Evolutionary conservation across 2,888 invertebrate genomes (phyloP).

Genomic region (Drosophila ustulata): DNA sequence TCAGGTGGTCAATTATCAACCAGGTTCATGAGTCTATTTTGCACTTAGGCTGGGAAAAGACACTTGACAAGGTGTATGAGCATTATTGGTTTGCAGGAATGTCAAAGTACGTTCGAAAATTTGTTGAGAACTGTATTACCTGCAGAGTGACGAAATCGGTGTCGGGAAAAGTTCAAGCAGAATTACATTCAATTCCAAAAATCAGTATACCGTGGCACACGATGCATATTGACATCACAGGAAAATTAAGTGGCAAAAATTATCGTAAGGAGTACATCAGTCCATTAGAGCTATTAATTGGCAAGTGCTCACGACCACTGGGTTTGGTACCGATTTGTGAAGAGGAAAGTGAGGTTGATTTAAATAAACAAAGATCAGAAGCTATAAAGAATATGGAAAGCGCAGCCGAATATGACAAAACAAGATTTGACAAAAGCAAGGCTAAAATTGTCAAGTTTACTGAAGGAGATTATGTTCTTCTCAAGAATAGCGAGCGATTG

Average conservation of each 20-base stretch:
- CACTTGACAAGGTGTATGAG: not conserved
- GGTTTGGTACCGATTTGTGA: not conserved
- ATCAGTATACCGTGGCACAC: not conserved
- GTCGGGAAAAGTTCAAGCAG: not conserved
- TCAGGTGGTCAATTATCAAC: not conserved
- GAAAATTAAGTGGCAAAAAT: not conserved
- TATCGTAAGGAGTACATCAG: not conserved
- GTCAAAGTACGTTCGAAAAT: no score
- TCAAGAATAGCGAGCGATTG: constrained; percentile 5
- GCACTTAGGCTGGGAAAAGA: constrained; percentile 4
- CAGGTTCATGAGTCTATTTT: constrained; percentile 4
- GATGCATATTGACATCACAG: not conserved
- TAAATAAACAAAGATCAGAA: not conserved
- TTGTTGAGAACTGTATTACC: not conserved
- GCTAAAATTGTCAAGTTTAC: not conserved
- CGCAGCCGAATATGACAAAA: constrained; percentile 7
- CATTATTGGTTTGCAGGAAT: constrained; percentile 2
- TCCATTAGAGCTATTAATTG: not conserved
- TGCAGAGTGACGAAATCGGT: not conserved
- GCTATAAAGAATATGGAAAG: constrained; percentile 9
- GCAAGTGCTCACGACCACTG: not conserved
- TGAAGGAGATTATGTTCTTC: constrained; percentile 7
- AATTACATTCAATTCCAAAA: not conserved
- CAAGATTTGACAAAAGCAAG: constrained; percentile 11
- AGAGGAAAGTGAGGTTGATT: not conserved